These are phyloP conservation scores for Leptinotarsa undecemlineata DNA, from an alignment of 1,140 invertebrate species.

Conservation along the genomic window DNA sequence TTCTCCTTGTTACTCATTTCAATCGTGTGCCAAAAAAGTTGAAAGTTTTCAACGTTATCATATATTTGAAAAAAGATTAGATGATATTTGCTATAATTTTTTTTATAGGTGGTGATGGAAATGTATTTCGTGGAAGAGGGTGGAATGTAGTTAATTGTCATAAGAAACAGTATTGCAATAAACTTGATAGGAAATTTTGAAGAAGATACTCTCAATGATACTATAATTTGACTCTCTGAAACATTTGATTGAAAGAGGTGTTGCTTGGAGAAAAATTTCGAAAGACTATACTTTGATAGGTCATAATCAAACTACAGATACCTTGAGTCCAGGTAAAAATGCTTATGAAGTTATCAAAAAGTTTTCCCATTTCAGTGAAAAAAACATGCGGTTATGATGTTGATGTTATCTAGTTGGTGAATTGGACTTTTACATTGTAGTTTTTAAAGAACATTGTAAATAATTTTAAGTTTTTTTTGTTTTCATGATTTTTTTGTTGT, in stretches of 20 bases:
- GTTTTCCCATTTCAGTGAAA: slow-evolving; percentile 42
- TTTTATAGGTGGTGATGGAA: slow-evolving; percentile 68
- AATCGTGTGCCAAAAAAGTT: slow-evolving; percentile 54
- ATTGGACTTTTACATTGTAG: no score
- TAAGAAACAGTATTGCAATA: slow-evolving; percentile 55
- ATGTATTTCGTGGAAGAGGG: slow-evolving; percentile 66
- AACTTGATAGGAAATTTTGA: slow-evolving; percentile 59
- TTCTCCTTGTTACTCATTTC: slow-evolving; percentile 46
- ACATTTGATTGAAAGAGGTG: slow-evolving; percentile 50
- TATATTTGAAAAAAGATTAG: slow-evolving; percentile 44
- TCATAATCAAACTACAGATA: slow-evolving; percentile 55
- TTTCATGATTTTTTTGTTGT: no score
- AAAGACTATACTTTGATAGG: slow-evolving; percentile 55
- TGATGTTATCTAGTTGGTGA: no score
- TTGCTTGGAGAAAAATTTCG: slow-evolving; percentile 48
- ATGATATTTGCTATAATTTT: slow-evolving; percentile 69
- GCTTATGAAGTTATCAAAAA: slow-evolving; percentile 45
- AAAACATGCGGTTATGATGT: no score
- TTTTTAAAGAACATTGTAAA: no score
- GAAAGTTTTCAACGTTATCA: slow-evolving; percentile 54
- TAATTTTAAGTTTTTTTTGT: no score
- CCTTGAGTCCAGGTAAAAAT: slow-evolving; percentile 48
- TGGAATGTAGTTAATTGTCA: slow-evolving; percentile 64
- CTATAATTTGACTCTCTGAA: slow-evolving; percentile 55
- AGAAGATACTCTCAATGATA: slow-evolving; percentile 47